Percentiles rank a stretch among this genome's conserved stretches.
Conservation (phyloP, 2,113 vertebrate genomes). For the Galemys pyrenaicus region DNA sequence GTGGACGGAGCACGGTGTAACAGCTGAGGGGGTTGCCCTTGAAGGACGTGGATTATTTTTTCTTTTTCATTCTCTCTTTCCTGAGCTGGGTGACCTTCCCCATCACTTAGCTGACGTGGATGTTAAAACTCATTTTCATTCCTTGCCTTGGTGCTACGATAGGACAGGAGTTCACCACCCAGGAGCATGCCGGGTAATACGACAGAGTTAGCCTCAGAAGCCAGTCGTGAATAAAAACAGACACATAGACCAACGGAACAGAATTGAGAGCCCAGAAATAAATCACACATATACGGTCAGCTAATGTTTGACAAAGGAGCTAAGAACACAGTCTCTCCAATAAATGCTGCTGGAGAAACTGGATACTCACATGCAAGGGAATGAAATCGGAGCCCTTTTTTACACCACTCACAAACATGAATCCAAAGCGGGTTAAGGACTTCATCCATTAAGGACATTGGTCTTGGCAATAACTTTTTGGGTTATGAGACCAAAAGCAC, state of each 20-base stretch:
- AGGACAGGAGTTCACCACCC: neutral
- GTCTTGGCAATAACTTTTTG: neutral
- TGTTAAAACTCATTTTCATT: neutral
- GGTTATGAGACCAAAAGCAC: neutral
- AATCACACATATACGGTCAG: accelerated
- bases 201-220: neutral
- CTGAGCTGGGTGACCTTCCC: neutral
- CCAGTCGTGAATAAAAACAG: neutral
- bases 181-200: neutral
- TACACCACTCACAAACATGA: neutral
- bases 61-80: neutral
- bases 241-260: neutral
- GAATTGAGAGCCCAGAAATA: neutral
- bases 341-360: neutral
- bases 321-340: neutral
- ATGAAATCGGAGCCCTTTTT: neutral
- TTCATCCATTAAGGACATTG: neutral
- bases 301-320: neutral
- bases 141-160: neutral
- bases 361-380: neutral
- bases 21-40: neutral
- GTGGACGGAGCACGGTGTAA: neutral
- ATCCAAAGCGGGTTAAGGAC: neutral
- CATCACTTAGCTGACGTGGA: neutral
- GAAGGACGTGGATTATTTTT: neutral